Conservation (phyloP, 1,140 invertebrate genomes). For the Diachasmimorpha longicaudata region DNA sequence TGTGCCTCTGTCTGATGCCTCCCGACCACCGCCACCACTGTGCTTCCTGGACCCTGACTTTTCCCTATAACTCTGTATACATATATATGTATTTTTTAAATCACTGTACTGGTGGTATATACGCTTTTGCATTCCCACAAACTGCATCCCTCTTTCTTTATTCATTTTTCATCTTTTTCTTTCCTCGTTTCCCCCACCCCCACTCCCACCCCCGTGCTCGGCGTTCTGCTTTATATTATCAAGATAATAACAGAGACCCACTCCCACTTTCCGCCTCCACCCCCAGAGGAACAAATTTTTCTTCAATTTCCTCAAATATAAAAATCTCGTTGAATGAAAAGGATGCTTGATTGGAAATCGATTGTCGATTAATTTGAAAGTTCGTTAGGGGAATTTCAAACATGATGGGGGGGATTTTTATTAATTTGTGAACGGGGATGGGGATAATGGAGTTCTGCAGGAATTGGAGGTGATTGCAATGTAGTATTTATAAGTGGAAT, state of each 20-base stretch:
- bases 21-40: slow-evolving; percentile 39
- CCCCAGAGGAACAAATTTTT: not conserved
- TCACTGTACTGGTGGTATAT: slow-evolving; percentile 12
- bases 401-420: not conserved
- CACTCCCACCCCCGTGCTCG: not conserved
- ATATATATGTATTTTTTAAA: slow-evolving; percentile 21
- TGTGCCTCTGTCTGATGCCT: slow-evolving; percentile 61
- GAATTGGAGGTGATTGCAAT: no score
- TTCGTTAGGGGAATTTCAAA: not conserved
- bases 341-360: not conserved
- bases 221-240: slow-evolving; percentile 3
- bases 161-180: slow-evolving; percentile 20
- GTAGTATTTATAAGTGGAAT: no score
- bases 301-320: not conserved
- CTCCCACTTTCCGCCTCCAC: not conserved
- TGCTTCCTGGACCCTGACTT: slow-evolving; percentile 22
- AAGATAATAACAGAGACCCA: not conserved
- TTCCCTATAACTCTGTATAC: slow-evolving; percentile 16
- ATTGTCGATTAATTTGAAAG: slow-evolving; percentile 4
- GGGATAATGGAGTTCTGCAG: not conserved
- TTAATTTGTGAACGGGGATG: not conserved
- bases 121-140: not conserved
- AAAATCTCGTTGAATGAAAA: not conserved
- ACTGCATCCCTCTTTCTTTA: slow-evolving; percentile 29
- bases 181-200: not conserved